phyloP scores from a whole-genome alignment of 2,888 invertebrate genomes.

The Nephrotoma appendiculata region DNA sequence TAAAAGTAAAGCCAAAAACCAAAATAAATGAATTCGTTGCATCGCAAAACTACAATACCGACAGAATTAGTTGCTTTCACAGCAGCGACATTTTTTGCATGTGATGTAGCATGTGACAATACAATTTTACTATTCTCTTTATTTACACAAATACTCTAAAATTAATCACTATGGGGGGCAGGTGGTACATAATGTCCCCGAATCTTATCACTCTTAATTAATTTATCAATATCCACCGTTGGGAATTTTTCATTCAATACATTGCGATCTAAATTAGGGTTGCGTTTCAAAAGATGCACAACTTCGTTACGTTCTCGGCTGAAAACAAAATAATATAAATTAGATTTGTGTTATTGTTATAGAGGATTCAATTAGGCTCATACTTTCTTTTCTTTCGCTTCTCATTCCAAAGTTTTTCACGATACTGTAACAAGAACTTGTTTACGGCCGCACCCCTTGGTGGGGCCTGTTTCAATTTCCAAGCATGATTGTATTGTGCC shows the following conservation, averaged over 20 bases:
- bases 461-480: slow-evolving; percentile 43
- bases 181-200: slow-evolving; percentile 45
- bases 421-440: slow-evolving; percentile 44
- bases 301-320: slow-evolving; percentile 51
- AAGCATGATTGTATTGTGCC: slow-evolving; percentile 47
- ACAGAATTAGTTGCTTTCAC: too few relatives aligned
- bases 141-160: neutral
- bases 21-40: too few relatives aligned
- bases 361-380: slow-evolving; percentile 14
- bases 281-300: slow-evolving; percentile 52
- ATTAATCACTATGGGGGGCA: neutral
- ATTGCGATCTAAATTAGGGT: slow-evolving; percentile 60
- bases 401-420: slow-evolving; percentile 46
- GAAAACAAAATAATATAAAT: slow-evolving; percentile 17
- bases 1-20: too few relatives aligned
- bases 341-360: neutral
- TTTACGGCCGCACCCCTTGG: slow-evolving; percentile 43
- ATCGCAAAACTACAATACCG: too few relatives aligned
- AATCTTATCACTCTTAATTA: slow-evolving; percentile 39
- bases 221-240: slow-evolving; percentile 54
- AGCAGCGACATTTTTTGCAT: too few relatives aligned
- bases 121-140: neutral
- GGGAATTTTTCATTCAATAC: slow-evolving; percentile 59
- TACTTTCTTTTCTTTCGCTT: slow-evolving; percentile 42
- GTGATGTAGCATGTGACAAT: too few relatives aligned